Evolutionary conservation across 2,113 vertebrate species (phyloP).

Genomic region (Physeter macrocephalus): DNA sequence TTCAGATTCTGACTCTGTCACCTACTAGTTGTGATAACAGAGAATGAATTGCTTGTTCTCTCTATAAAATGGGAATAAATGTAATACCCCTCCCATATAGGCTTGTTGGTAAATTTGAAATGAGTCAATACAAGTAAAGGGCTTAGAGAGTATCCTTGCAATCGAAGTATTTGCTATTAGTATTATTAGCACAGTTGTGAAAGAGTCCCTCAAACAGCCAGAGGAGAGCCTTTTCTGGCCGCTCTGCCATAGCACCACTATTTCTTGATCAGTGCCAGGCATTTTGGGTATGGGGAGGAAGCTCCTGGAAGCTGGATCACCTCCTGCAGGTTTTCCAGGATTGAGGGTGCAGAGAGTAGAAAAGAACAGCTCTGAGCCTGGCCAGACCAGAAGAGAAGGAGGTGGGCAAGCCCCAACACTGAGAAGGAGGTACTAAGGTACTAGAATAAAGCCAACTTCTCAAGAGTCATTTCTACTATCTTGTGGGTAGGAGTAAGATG

Average conservation of each 20-base stretch:
- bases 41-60: not conserved
- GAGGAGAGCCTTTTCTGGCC: not conserved
- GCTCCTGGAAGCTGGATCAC: not conserved
- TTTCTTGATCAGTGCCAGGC: not conserved
- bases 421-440: not conserved
- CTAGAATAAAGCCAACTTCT: not conserved
- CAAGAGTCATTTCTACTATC: not conserved
- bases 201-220: not conserved
- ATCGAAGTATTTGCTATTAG: not conserved
- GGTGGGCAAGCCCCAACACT: not conserved
- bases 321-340: not conserved
- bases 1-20: not conserved
- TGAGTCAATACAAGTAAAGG: not conserved
- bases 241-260: not conserved
- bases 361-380: not conserved
- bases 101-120: not conserved
- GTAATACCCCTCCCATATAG: not conserved
- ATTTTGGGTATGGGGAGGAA: not conserved
- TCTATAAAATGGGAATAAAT: not conserved
- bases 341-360: not conserved
- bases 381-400: not conserved
- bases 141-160: not conserved
- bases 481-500: not conserved
- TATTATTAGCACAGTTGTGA: not conserved
- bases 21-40: not conserved